A percentile compares a stretch with the other conserved stretches of the same genome.
phyloP scores from a whole-genome alignment of 1,140 invertebrate species.

The Oscheius sp. region DNA sequence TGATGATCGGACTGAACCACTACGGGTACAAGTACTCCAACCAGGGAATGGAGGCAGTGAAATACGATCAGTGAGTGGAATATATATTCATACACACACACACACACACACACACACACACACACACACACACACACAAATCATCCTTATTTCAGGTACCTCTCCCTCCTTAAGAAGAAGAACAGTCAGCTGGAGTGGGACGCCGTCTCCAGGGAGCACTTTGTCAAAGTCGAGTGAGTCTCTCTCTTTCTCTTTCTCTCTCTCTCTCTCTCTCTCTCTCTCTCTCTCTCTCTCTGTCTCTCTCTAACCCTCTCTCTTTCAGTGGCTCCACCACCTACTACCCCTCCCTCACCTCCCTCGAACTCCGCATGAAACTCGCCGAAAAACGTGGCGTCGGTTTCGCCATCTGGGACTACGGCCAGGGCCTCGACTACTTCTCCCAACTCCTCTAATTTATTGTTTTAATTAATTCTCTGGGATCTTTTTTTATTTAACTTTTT shows the following conservation, averaged over 20 bases:
- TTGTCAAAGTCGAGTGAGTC: conserved; percentile 9
- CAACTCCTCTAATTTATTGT: conserved; percentile 74
- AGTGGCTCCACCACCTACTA: conserved; percentile 63
- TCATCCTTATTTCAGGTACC: conserved; percentile 21
- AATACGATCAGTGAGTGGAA: neutral
- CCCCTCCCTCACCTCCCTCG: conserved; percentile 81
- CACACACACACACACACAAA: no score
- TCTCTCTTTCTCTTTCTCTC: neutral
- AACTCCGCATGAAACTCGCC: conserved; percentile 76
- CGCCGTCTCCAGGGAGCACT: conserved; percentile 30
- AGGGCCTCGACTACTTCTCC: conserved; percentile 90
- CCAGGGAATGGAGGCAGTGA: neutral
- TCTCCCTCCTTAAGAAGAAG: conserved; percentile 32
- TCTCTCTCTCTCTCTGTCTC: neutral
- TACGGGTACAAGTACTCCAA: conserved; percentile 36
- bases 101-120: no score
- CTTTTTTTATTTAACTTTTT: neutral
- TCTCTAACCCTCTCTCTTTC: neutral
- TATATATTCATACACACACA: no score
- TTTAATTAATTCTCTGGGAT: conserved; percentile 7
- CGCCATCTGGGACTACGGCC: conserved; percentile 90
- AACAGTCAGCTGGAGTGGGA: conserved; percentile 37
- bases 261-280: neutral
- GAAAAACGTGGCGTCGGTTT: conserved; percentile 76
- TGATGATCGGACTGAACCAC: conserved; percentile 41